Evolutionary conservation across 2,888 invertebrate genomes (phyloP).

Genomic region (Folsomia candida): DNA sequence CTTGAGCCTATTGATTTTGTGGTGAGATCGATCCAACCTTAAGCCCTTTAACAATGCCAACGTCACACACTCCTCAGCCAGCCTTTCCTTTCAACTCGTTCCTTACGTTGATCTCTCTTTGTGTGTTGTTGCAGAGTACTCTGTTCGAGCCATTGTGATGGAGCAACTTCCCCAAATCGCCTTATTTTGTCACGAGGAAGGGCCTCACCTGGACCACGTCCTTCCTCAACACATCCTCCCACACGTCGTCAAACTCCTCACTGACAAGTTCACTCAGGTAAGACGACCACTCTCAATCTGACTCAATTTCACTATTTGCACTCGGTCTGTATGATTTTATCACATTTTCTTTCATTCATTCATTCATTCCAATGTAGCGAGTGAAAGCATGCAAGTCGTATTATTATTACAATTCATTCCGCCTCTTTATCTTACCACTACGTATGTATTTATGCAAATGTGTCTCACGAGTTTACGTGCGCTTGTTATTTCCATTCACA

Average conservation of each 20-base stretch:
- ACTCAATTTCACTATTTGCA: conserved; percentile 11
- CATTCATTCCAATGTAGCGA: too few species aligned
- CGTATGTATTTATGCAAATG: too few species aligned
- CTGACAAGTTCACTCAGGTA: conserved; percentile 63
- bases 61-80: not conserved
- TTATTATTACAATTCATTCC: too few species aligned
- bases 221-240: conserved; percentile 63
- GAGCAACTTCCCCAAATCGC: conserved; percentile 68
- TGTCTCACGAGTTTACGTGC: too few species aligned
- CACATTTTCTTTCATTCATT: conserved; percentile 9
- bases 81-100: not conserved
- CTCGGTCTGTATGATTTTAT: conserved; percentile 1
- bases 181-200: conserved; percentile 61
- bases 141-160: conserved; percentile 64
- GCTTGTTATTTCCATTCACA: too few species aligned
- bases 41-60: too few species aligned
- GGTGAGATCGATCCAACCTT: too few species aligned
- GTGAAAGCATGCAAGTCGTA: too few species aligned
- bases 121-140: conserved; percentile 61
- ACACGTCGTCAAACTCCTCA: conserved; percentile 63
- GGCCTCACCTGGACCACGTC: conserved; percentile 58
- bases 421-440: too few species aligned
- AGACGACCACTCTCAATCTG: conserved; percentile 25
- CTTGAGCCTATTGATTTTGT: too few species aligned
- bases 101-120: not conserved